Evolutionary conservation across 2,888 invertebrate species (phyloP).

Genomic region (Melanargia galathea): DNA sequence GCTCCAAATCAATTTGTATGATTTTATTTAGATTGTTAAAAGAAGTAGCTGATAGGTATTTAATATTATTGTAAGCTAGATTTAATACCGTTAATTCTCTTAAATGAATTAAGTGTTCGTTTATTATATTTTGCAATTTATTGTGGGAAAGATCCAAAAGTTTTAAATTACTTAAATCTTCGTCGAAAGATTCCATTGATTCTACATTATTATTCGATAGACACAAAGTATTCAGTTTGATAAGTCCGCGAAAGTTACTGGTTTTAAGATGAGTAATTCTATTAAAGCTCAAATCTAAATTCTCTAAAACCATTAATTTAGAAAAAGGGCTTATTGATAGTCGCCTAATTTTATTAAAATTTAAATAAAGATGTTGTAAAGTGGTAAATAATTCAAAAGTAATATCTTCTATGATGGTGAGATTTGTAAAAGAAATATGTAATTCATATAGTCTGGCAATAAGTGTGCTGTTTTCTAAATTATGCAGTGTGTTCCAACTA

Average conservation of each 20-base stretch:
- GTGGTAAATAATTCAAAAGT: slow-evolving; percentile 88
- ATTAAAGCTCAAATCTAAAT: slow-evolving; percentile 91
- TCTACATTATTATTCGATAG: slow-evolving; percentile 92
- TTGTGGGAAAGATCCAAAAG: slow-evolving; percentile 92
- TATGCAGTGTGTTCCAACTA: slow-evolving; percentile 60
- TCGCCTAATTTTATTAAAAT: slow-evolving; percentile 88
- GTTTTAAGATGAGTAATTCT: slow-evolving; percentile 91
- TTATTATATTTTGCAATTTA: slow-evolving; percentile 89
- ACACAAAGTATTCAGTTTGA: slow-evolving; percentile 89
- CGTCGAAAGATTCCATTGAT: slow-evolving; percentile 90
- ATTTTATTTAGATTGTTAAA: slow-evolving; percentile 90
- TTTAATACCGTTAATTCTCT: slow-evolving; percentile 90
- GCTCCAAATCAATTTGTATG: slow-evolving; percentile 88
- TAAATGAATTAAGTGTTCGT: slow-evolving; percentile 89
- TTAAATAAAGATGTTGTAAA: slow-evolving; percentile 89
- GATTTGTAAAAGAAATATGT: slow-evolving; percentile 70
- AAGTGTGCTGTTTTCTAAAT: slow-evolving; percentile 61
- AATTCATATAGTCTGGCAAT: slow-evolving; percentile 71
- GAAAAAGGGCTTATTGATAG: slow-evolving; percentile 93
- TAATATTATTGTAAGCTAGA: slow-evolving; percentile 91
- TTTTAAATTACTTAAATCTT: slow-evolving; percentile 89
- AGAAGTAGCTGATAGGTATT: slow-evolving; percentile 89
- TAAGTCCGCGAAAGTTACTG: slow-evolving; percentile 91
- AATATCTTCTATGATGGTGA: slow-evolving; percentile 83
- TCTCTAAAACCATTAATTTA: slow-evolving; percentile 87